Evolutionary conservation across 2,113 vertebrate species (phyloP).

Genomic region (Nesoenas mayeri): DNA sequence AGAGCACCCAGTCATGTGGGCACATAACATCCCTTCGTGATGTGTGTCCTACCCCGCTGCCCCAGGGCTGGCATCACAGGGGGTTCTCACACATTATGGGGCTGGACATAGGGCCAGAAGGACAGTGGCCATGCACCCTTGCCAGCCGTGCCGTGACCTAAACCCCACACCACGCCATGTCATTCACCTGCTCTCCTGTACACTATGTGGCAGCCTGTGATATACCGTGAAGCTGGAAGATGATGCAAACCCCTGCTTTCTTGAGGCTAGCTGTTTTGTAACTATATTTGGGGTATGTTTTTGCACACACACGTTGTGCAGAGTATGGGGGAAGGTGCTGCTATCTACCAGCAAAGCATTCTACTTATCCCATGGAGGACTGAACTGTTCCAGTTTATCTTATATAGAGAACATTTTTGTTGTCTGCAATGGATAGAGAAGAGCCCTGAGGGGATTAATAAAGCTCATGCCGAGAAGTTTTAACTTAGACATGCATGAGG

Average conservation of each 20-base stretch:
- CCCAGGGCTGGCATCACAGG: rapidly evolving
- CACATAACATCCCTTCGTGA: rapidly evolving
- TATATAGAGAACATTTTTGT: neutral
- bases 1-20: rapidly evolving
- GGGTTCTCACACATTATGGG: rapidly evolving
- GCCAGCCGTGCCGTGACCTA: rapidly evolving
- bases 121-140: rapidly evolving
- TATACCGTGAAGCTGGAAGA: neutral
- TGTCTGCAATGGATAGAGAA: slow-evolving; percentile 12
- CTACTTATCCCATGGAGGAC: neutral
- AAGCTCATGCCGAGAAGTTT: neutral
- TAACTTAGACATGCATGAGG: slow-evolving; percentile 43
- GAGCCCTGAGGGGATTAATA: slow-evolving; percentile 32
- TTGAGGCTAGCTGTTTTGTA: rapidly evolving
- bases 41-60: neutral
- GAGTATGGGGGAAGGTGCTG: neutral
- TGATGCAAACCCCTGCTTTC: neutral
- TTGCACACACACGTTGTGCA: rapidly evolving
- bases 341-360: slow-evolving; percentile 16
- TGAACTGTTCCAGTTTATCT: neutral
- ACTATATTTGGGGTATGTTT: neutral
- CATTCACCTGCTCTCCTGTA: rapidly evolving
- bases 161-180: rapidly evolving
- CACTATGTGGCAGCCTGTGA: rapidly evolving
- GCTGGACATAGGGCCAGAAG: neutral